These are phyloP conservation scores for Heliothis virescens DNA, from an alignment of 1,140 invertebrate species.

Conservation along the genomic window DNA sequence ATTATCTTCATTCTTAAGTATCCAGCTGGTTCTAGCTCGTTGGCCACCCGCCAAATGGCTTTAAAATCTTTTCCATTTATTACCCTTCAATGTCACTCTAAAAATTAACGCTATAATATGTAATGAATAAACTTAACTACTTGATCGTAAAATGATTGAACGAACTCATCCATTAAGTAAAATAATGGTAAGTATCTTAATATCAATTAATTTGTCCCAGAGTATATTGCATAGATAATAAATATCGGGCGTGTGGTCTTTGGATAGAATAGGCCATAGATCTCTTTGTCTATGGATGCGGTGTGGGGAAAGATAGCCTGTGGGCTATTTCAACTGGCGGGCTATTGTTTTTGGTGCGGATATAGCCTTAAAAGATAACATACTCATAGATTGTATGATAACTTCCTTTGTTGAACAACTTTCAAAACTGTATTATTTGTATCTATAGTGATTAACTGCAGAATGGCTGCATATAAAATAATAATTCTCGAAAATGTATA, in stretches of 20 bases:
- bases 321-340: not conserved
- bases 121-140: not conserved
- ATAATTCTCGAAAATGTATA: no score
- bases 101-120: not conserved
- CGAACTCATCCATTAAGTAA: conserved; percentile 12
- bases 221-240: conserved; percentile 1
- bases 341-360: conserved; percentile 6
- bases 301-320: conserved; percentile 16
- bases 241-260: conserved; percentile 3
- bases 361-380: no score
- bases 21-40: not conserved
- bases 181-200: not conserved
- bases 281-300: not conserved
- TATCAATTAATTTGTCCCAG: conserved; percentile 27
- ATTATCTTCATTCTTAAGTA: no score
- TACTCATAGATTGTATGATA: no score
- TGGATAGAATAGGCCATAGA: not conserved
- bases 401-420: no score
- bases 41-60: not conserved
- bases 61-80: not conserved
- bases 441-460: no score
- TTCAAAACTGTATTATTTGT: no score
- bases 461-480: no score
- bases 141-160: not conserved
- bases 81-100: not conserved